Conservation (phyloP, 2,797 vertebrate genomes). For the Tragopan temminckii region DNA sequence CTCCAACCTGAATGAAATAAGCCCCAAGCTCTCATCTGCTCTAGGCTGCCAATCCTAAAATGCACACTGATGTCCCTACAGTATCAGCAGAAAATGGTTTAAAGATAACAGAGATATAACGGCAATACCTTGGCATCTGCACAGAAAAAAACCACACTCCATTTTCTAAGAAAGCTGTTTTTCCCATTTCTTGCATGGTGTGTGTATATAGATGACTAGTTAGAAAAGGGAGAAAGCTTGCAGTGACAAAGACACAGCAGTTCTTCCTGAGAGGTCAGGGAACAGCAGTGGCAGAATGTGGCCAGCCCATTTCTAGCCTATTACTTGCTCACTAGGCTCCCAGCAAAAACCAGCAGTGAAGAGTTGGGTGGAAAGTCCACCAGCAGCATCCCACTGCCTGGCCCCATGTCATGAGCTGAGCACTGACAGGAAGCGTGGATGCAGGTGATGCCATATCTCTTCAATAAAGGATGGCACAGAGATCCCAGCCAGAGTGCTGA, state of each 20-base stretch:
- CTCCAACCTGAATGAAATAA: not conserved
- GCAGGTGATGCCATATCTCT: too few relatives aligned
- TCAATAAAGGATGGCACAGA: not conserved
- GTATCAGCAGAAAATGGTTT: not conserved
- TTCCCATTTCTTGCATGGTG: not conserved
- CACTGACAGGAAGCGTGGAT: not conserved
- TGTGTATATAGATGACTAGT: not conserved
- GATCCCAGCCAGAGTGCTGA: not conserved
- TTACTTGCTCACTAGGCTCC: not conserved
- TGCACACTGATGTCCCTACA: fast-evolving
- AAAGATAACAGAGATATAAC: not conserved
- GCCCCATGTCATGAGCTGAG: not conserved
- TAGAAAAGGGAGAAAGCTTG: not conserved
- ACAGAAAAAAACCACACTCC: fast-evolving
- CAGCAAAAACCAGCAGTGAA: too few relatives aligned
- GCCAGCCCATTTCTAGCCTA: not conserved
- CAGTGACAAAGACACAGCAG: not conserved
- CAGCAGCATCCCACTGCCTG: not conserved
- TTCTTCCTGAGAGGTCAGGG: not conserved
- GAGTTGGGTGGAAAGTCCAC: not conserved
- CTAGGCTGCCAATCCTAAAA: not conserved
- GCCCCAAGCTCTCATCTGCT: not conserved
- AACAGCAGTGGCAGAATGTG: not conserved
- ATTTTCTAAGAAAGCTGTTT: not conserved
- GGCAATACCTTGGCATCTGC: not conserved